A percentile compares a stretch with the other conserved stretches of the same genome.
phyloP scores from a whole-genome alignment of 2,113 vertebrate species.

The Solea solea region DNA sequence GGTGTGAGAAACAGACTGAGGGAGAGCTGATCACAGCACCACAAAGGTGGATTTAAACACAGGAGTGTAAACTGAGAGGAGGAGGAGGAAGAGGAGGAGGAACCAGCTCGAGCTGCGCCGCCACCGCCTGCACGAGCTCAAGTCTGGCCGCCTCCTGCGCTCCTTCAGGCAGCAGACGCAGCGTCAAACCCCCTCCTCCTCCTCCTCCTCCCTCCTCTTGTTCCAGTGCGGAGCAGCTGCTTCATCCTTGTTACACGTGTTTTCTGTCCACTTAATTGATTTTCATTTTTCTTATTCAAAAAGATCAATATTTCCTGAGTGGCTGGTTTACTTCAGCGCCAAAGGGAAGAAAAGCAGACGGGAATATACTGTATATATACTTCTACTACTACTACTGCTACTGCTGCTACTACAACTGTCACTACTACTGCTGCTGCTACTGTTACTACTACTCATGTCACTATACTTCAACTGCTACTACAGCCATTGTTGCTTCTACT shows the following conservation, averaged over 20 bases:
- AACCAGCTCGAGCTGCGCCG: constrained; percentile 34
- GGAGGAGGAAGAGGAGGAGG: constrained; percentile 34
- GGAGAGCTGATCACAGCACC: constrained; percentile 81
- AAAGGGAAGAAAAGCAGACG: background rate
- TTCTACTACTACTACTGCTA: no score
- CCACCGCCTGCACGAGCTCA: constrained; percentile 15
- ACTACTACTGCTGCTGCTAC: no score
- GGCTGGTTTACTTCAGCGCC: background rate
- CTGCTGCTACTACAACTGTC: no score
- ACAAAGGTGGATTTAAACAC: constrained; percentile 76
- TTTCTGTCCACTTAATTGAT: constrained; percentile 15
- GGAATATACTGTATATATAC: background rate
- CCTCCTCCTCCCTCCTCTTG: constrained; percentile 5
- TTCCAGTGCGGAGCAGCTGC: background rate
- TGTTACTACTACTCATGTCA: no score
- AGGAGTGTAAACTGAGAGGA: constrained; percentile 14
- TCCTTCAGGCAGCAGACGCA: constrained; percentile 36
- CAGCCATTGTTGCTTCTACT: no score
- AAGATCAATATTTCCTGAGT: background rate
- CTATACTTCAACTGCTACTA: no score
- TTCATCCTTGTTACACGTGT: background rate
- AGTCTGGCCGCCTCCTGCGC: constrained; percentile 41
- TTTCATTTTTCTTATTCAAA: background rate
- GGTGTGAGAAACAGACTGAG: constrained; percentile 82
- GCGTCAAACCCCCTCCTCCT: constrained; percentile 18